Base-by-base conservation (phyloP, 2,888 invertebrate genomes). In the Strigamia transsilvanica region DNA sequence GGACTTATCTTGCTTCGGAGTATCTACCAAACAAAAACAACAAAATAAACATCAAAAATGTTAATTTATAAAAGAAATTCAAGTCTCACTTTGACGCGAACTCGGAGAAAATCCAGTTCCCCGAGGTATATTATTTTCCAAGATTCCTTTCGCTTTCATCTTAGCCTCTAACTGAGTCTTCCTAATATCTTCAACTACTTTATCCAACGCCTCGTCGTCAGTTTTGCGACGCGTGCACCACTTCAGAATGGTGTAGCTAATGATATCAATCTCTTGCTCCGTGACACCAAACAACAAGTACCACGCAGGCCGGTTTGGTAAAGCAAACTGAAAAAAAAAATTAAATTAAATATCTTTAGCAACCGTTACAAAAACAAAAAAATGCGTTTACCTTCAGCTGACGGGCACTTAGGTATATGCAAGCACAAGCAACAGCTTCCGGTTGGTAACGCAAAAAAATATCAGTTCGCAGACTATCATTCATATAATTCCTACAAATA, bases 371-470 rank as follows among this genome's bases (percentile, higher is more conserved):
- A 41, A 42, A 80, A 41, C 3, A 27, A 27, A n/a, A n/a, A 27
- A 27, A 27, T 3, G 21, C n/a, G 46, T 42, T 46, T 42, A 98
- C 91, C 84, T 93, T 92, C 38, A 97, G 91, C 87, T 95, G 94
- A 18, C 98, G 91, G 2, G 98, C 96, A 46, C 98, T 97, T 80
- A 99, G 90, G 88, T 95, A 98, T 85, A 99, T 98, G 88, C 99
- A 99, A n/a, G 99, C 98, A 88, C 98, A 98, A 0, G 99, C 99
- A 82, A 99, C 97, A 0, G 97, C 96, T 88, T 99, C 99, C 0
- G 99, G 98, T 83, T 94, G 94, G 88, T 96, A 97, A 78, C 97
- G 92, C 87, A 99, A 93, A 88, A 99, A 99, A 0, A 98, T 97
- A 88, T 99, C 97, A 0, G 98, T 98, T 46, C 99, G 91, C 79